A percentile compares a stretch with the other conserved stretches of the same genome.
Evolutionary conservation across 2,113 vertebrate species (phyloP).

Genomic region (Sarotherodon lohbergeri): DNA sequence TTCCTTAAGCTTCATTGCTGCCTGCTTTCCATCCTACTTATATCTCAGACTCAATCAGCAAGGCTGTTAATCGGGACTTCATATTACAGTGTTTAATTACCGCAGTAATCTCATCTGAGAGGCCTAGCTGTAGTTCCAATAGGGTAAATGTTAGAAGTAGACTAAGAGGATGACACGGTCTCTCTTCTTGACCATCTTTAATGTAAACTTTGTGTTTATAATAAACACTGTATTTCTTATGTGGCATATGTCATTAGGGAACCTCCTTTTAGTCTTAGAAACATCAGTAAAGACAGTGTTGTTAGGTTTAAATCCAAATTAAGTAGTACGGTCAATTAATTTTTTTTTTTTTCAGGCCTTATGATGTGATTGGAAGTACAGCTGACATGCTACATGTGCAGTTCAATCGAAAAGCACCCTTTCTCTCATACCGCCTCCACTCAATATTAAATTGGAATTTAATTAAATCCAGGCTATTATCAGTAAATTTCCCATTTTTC

Average conservation of each 20-base stretch:
- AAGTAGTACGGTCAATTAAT: neutral
- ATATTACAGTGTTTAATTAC: conserved; percentile 47
- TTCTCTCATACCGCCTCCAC: neutral
- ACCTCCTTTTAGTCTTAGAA: neutral
- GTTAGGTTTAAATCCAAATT: neutral
- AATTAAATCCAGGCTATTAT: neutral
- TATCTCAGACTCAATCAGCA: conserved; percentile 23
- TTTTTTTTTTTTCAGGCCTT: neutral
- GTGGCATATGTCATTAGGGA: neutral
- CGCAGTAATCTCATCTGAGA: conserved; percentile 49
- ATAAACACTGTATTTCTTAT: neutral
- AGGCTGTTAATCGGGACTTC: conserved; percentile 33
- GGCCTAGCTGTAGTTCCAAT: neutral
- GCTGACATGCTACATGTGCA: neutral
- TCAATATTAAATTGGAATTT: neutral
- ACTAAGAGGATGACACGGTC: neutral
- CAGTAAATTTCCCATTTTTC: neutral
- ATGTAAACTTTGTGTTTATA: neutral
- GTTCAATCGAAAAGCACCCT: neutral
- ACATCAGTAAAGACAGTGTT: neutral
- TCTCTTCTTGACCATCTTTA: neutral
- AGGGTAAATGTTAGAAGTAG: conserved; percentile 6
- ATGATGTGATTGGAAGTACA: neutral
- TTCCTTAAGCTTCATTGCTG: neutral
- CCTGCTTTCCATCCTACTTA: neutral